These are phyloP conservation scores for Ranitomeya variabilis DNA, from an alignment of 2,113 vertebrate genomes.

Conservation along the genomic window DNA sequence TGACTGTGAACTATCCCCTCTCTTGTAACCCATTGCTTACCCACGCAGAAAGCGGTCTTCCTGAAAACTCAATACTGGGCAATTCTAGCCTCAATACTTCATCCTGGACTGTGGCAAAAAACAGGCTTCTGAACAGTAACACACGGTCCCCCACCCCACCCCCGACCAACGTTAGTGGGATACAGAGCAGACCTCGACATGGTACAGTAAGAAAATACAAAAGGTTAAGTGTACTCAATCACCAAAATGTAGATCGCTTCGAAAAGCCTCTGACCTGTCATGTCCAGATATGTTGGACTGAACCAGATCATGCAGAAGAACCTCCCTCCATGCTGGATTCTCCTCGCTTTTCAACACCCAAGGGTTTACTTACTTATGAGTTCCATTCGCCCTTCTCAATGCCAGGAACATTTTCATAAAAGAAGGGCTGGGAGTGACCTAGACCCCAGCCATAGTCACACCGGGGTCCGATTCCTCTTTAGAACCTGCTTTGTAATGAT, in stretches of 20 bases:
- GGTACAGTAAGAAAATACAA: background rate
- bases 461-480: slow-evolving; percentile 69
- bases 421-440: slow-evolving; percentile 76
- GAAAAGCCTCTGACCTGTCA: slow-evolving; percentile 36
- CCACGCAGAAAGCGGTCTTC: slow-evolving; percentile 65
- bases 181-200: background rate
- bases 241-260: slow-evolving; percentile 21
- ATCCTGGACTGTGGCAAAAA: slow-evolving; percentile 41
- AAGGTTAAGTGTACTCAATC: slow-evolving; percentile 27
- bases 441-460: slow-evolving; percentile 74
- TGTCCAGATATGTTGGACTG: slow-evolving; percentile 21
- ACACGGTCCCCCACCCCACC: background rate
- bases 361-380: slow-evolving; percentile 74
- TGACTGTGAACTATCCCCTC: slow-evolving; percentile 93
- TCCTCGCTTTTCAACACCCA: slow-evolving; percentile 71
- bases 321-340: slow-evolving; percentile 63
- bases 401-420: slow-evolving; percentile 72
- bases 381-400: slow-evolving; percentile 75
- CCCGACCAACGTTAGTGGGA: background rate
- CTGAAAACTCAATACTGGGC: slow-evolving; percentile 36
- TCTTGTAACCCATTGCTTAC: slow-evolving; percentile 81
- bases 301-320: slow-evolving; percentile 49
- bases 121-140: slow-evolving; percentile 26
- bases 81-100: slow-evolving; percentile 48
- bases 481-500: slow-evolving; percentile 74